Evolutionary conservation across 1,140 invertebrate species (phyloP).

Genomic region (Drosophila virilis): DNA sequence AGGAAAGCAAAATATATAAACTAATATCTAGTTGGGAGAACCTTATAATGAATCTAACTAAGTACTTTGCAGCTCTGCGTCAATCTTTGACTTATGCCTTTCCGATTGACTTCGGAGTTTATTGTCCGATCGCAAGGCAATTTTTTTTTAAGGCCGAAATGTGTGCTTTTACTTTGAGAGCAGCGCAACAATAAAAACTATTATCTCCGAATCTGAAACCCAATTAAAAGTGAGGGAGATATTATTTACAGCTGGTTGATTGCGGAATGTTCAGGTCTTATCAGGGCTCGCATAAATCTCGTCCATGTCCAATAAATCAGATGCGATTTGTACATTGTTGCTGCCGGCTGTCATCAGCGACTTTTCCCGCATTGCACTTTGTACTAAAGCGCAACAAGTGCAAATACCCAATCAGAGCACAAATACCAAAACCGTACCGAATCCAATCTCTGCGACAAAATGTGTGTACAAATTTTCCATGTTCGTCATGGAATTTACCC

Average conservation of each 20-base stretch:
- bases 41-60: too few relatives aligned
- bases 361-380: conserved; percentile 48
- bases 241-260: not conserved
- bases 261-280: conserved; percentile 3
- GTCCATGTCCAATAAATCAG: conserved; percentile 3
- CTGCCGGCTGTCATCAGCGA: conserved; percentile 8
- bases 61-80: too few relatives aligned
- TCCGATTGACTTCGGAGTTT: too few relatives aligned
- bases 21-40: too few relatives aligned
- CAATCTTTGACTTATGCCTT: too few relatives aligned
- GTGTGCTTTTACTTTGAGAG: too few relatives aligned
- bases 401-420: conserved; percentile 9
- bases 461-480: conserved; percentile 41
- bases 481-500: conserved; percentile 52
- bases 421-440: conserved; percentile 4
- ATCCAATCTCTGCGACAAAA: not conserved
- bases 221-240: not conserved
- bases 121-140: too few relatives aligned
- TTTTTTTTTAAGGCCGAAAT: too few relatives aligned
- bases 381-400: conserved; percentile 61
- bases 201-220: not conserved
- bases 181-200: too few relatives aligned
- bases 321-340: conserved; percentile 4
- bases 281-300: conserved; percentile 1
- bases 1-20: too few relatives aligned